Evolutionary conservation across 2,888 invertebrate genomes (phyloP).

Genomic region (Anaspis maculata): DNA sequence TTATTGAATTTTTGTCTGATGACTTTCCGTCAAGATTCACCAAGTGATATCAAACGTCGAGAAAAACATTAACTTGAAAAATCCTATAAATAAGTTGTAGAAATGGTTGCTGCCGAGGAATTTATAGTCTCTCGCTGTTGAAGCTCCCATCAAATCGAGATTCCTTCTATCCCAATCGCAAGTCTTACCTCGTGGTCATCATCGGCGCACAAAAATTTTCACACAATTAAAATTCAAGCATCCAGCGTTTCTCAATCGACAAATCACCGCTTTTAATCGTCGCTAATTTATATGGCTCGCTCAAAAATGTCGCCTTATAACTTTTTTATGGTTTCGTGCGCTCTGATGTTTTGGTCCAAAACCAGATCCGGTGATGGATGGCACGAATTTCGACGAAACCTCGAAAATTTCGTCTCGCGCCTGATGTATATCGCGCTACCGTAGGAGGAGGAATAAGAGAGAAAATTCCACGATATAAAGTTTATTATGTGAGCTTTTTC

Average conservation of each 20-base stretch:
- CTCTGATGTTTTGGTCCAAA: conserved; percentile 3
- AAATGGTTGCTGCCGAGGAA: too few relatives aligned
- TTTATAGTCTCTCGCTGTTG: too few relatives aligned
- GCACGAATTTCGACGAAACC: conserved; percentile 2
- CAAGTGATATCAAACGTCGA: too few relatives aligned
- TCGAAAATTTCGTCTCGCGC: conserved; percentile 19
- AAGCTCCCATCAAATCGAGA: too few relatives aligned
- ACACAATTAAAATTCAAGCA: conserved; percentile 11
- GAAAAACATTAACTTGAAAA: too few relatives aligned
- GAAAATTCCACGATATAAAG: conserved; percentile 21
- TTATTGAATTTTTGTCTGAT: too few relatives aligned
- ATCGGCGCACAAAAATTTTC: conserved; percentile 6
- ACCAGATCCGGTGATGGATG: conserved; percentile 4
- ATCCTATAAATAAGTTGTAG: too few relatives aligned
- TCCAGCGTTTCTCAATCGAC: conserved; percentile 4
- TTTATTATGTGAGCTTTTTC: conserved; percentile 12
- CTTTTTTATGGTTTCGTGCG: neutral
- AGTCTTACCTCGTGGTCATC: too few relatives aligned
- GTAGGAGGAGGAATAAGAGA: conserved; percentile 11
- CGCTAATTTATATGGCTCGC: conserved; percentile 3
- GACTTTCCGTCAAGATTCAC: too few relatives aligned
- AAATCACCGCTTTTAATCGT: conserved; percentile 8
- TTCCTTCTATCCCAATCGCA: too few relatives aligned
- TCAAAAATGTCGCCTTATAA: conserved; percentile 4
- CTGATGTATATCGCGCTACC: conserved; percentile 34